phyloP scores from a whole-genome alignment of 1,140 invertebrate species.

The Philopotamus ludificatus region DNA sequence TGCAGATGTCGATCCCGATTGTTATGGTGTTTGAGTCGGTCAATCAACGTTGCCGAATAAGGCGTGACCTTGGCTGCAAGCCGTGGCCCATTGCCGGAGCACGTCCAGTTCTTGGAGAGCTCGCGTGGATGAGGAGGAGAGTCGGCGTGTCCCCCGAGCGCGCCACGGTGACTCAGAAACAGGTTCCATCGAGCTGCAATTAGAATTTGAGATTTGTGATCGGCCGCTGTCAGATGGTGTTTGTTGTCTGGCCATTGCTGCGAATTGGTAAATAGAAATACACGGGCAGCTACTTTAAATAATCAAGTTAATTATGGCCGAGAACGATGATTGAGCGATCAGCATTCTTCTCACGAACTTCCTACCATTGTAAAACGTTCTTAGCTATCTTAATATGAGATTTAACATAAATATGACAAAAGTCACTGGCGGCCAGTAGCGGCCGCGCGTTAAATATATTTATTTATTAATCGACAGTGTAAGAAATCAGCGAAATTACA shows the following conservation, averaged over 20 bases:
- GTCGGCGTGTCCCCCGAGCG: neutral
- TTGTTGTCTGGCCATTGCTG: no score
- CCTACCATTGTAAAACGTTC: conserved; percentile 35
- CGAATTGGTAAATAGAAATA: neutral
- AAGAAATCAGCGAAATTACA: no score
- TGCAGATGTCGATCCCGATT: neutral
- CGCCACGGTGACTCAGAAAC: no score
- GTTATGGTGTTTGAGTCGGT: neutral
- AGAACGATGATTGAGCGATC: conserved; percentile 7
- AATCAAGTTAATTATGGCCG: conserved; percentile 17
- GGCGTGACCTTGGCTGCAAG: neutral
- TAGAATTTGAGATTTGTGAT: no score
- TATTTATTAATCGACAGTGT: neutral
- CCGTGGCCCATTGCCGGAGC: neutral
- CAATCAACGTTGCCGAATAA: conserved; percentile 10
- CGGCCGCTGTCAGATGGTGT: no score
- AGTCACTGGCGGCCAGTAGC: neutral
- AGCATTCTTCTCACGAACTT: conserved; percentile 27
- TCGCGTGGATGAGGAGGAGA: neutral
- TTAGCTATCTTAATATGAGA: conserved; percentile 17
- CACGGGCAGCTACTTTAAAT: conserved; percentile 4
- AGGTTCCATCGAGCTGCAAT: no score
- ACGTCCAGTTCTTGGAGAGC: no score
- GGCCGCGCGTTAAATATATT: neutral
- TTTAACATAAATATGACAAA: conserved; percentile 14